phyloP scores from a whole-genome alignment of 2,797 vertebrate species.

The Chloroceryle amazona region DNA sequence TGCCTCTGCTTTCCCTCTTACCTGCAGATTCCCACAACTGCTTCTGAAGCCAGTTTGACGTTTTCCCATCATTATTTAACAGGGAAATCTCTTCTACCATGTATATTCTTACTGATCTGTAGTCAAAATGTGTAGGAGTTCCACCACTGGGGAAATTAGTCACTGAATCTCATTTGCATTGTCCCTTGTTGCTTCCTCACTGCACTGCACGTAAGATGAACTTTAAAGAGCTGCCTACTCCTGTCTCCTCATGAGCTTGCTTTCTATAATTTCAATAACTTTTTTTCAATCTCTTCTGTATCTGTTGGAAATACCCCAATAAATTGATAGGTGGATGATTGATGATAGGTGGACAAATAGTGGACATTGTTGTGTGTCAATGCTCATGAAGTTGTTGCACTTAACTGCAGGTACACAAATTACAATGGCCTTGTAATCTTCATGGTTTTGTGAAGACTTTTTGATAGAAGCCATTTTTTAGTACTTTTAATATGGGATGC shows the following conservation, averaged over 20 bases:
- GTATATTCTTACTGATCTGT: slow-evolving; percentile 1
- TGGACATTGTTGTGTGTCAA: not conserved
- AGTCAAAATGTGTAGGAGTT: slow-evolving; percentile 52
- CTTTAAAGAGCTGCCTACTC: slow-evolving; percentile 44
- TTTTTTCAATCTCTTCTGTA: not conserved
- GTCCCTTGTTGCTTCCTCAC: slow-evolving; percentile 20
- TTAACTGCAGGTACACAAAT: not conserved
- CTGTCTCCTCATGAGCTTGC: not conserved
- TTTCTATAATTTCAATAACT: not conserved
- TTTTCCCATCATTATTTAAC: not conserved
- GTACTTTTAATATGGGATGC: not conserved
- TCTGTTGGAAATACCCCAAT: not conserved
- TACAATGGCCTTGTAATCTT: not conserved
- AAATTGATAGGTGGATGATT: not conserved
- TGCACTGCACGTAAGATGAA: slow-evolving; percentile 1
- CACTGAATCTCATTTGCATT: slow-evolving; percentile 54
- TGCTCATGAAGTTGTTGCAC: not conserved
- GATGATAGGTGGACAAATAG: not conserved
- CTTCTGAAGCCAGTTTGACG: not conserved
- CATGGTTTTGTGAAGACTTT: not conserved
- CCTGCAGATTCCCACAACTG: not conserved
- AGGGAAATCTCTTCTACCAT: not conserved
- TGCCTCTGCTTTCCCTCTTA: not conserved
- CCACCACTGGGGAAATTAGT: slow-evolving; percentile 48
- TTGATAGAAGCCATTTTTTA: not conserved